phyloP scores from a whole-genome alignment of 2,113 vertebrate species.

The Gallinago jamesoni region DNA sequence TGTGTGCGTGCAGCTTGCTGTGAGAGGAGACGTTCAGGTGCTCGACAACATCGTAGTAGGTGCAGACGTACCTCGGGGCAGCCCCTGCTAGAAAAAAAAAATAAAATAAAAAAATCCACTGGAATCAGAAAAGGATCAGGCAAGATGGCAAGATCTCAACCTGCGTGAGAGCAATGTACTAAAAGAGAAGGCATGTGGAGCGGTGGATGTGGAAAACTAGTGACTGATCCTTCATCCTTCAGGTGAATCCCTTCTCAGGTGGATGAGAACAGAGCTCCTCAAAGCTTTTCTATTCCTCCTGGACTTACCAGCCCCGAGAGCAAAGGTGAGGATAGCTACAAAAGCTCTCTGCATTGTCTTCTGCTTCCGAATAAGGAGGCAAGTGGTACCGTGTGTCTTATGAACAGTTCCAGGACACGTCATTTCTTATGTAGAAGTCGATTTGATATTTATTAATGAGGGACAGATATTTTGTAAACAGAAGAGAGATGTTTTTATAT shows the following conservation, averaged over 20 bases:
- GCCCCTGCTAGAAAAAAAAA: background rate
- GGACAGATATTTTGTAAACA: background rate
- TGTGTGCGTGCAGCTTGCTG: background rate
- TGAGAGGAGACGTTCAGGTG: constrained; percentile 68
- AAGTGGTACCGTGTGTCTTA: background rate
- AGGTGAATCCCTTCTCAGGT: background rate
- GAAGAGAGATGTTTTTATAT: background rate
- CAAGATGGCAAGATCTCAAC: background rate
- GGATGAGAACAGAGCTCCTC: background rate
- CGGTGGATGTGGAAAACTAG: background rate
- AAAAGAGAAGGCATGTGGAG: background rate
- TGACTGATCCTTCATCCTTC: too few relatives aligned
- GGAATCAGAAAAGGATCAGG: background rate
- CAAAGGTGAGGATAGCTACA: constrained; percentile 39
- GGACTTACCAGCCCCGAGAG: constrained; percentile 41
- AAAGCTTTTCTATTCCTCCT: background rate
- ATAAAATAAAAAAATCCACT: background rate
- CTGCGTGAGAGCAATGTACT: background rate
- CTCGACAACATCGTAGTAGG: constrained; percentile 63
- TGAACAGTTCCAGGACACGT: background rate
- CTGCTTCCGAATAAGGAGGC: background rate
- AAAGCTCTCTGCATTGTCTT: constrained; percentile 9
- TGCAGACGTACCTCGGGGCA: constrained; percentile 61
- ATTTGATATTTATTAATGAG: constrained; percentile 35
- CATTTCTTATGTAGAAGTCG: background rate